phyloP scores from a whole-genome alignment of 1,140 invertebrate species.

The Cyclargus thomasi region DNA sequence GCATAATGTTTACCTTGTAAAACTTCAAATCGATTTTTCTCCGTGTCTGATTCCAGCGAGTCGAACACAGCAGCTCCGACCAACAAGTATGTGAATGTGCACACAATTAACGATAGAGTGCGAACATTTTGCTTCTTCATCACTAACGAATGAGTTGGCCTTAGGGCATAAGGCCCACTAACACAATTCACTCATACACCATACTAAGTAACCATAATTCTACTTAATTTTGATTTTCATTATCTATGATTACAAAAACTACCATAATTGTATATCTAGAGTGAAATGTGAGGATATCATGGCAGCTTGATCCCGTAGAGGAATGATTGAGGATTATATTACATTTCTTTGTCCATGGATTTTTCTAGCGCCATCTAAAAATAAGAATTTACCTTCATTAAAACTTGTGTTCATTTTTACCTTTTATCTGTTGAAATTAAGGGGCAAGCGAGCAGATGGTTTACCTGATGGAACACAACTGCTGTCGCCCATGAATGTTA shows the following conservation, averaged over 20 bases:
- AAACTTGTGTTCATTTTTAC: no score
- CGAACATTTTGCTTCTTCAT: conserved; percentile 99
- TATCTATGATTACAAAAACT: conserved; percentile 14
- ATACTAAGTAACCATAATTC: conserved; percentile 35
- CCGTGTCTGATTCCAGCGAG: conserved; percentile 95
- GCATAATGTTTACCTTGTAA: conserved; percentile 80
- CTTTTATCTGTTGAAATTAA: no score
- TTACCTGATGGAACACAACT: no score
- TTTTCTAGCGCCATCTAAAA: conserved; percentile 8
- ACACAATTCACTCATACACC: conserved; percentile 40
- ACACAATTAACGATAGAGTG: conserved; percentile 98
- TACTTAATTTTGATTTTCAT: conserved; percentile 11
- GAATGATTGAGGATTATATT: conserved; percentile 39
- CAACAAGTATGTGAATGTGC: conserved; percentile 98
- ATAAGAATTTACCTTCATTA: background rate
- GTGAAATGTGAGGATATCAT: conserved; percentile 32
- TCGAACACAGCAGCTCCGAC: conserved; percentile 99
- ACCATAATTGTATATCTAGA: conserved; percentile 16
- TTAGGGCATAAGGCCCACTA: conserved; percentile 54
- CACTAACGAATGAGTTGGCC: conserved; percentile 62
- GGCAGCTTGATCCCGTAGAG: conserved; percentile 61
- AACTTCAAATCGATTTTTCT: conserved; percentile 89
- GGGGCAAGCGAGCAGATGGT: no score
- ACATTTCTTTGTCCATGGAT: conserved; percentile 21
- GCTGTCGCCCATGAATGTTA: no score